Conservation (phyloP, 2,113 vertebrate species). For the Cromileptes altivelis region DNA sequence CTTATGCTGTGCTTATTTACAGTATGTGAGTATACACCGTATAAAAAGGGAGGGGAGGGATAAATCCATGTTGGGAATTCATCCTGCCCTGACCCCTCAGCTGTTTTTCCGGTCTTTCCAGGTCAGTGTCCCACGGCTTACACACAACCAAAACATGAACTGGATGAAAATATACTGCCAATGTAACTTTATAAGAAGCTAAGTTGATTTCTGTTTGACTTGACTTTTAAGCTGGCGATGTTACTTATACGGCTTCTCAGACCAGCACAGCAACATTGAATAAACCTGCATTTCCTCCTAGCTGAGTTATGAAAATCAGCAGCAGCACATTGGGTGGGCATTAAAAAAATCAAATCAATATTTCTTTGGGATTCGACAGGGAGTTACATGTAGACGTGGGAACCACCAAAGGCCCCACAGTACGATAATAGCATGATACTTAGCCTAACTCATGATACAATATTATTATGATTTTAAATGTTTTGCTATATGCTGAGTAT, state of each 20-base stretch:
- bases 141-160: neutral
- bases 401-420: no score
- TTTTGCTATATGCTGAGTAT: no score
- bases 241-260: neutral
- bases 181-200: neutral
- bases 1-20: constrained; percentile 17
- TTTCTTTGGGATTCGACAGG: neutral
- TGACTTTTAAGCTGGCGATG: neutral
- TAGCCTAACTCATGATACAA: no score
- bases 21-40: constrained; percentile 19
- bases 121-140: constrained; percentile 49
- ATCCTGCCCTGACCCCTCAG: constrained; percentile 24
- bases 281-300: neutral
- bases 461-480: no score
- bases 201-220: neutral
- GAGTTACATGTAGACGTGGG: neutral
- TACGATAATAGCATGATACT: no score
- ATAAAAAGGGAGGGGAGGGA: constrained; percentile 28
- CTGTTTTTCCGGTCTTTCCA: constrained; percentile 60
- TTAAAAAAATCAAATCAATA: neutral
- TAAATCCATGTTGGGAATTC: constrained; percentile 39
- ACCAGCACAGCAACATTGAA: neutral
- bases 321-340: neutral
- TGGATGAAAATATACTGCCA: neutral
- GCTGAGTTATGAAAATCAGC: neutral